Evolutionary conservation across 2,113 vertebrate species (phyloP), one percentile per base, ranked within the genome.

Genomic region (Cynopterus brachyotis): DNA sequence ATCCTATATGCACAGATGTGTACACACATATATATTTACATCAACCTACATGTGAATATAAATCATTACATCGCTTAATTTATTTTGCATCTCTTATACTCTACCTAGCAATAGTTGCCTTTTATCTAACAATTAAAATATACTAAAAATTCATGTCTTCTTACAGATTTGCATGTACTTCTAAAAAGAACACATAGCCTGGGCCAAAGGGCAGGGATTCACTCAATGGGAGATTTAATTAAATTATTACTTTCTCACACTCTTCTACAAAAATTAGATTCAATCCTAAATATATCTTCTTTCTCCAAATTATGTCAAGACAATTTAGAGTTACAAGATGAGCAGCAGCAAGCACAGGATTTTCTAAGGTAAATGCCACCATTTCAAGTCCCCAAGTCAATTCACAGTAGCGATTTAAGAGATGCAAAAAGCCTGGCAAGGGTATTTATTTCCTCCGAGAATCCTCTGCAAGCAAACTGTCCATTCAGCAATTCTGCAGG

Each of bases 401-500:
- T 96, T 97, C 97, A 97, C 37, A 97, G 94, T 87, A 97, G 96
- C 92, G 81, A 97, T 91, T 97, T 93, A 96, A 98, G 97, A 98
- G 89, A 97, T 9, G 95, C 93, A 95, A 96, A 95, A 97, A 80
- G 97, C 96, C 98, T 98, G 97, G 94, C 98, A 96, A 95, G 95
- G 95, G 95, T 92, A 80, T 88, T 98, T 97, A 97, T 96, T 98
- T 97, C 96, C 95, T 97, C 98, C 91, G 96, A 97, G 97, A 98
- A 98, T 93, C 96, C 97, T 96, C 96, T 96, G 96, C 98, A 96
- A 91, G 98, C 93, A 98, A 98, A 98, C 92, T 98, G 98, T 96
- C 98, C 96, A 98, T 98, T 99, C 98, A 98, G 98, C 98, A 98
- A 0, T 96, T 96, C 97, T 98, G 96, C 98, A 92, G 98, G 98